Evolutionary conservation across 2,888 invertebrate species (phyloP).

Genomic region (Mythimna vitellina): DNA sequence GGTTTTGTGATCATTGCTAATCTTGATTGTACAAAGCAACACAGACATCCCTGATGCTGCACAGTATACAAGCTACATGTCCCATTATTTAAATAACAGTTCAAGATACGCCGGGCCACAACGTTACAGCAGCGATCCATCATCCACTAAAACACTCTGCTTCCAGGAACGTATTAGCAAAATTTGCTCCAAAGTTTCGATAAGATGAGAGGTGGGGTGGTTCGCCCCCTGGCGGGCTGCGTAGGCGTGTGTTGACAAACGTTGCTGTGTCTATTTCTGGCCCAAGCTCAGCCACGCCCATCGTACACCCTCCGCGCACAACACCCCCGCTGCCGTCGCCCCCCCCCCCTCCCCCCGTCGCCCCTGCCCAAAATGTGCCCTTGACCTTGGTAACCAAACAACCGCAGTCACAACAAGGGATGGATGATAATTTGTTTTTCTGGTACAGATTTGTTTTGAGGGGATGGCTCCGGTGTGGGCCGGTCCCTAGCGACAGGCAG

Average conservation of each 20-base stretch:
- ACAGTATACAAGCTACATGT: constrained; percentile 6
- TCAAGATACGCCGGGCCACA: constrained; percentile 47
- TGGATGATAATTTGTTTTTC: constrained; percentile 65
- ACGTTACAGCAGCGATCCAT: constrained; percentile 56
- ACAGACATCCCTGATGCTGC: constrained; percentile 4
- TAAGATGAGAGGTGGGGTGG: constrained; percentile 41
- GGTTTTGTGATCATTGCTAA: neutral
- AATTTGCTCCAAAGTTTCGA: constrained; percentile 57
- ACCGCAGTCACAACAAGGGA: constrained; percentile 87
- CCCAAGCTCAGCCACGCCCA: constrained; percentile 77
- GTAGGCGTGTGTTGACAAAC: constrained; percentile 90
- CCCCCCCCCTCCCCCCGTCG: constrained; percentile 61
- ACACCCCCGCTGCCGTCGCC: constrained; percentile 51
- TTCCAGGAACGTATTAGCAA: constrained; percentile 68
- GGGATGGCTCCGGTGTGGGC: constrained; percentile 22
- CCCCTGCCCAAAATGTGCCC: constrained; percentile 77
- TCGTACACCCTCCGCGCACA: constrained; percentile 54
- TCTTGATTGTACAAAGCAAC: neutral
- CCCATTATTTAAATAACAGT: constrained; percentile 45
- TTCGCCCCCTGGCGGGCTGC: constrained; percentile 61
- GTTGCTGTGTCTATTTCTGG: constrained; percentile 84
- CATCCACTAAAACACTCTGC: constrained; percentile 63
- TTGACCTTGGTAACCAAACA: constrained; percentile 90
- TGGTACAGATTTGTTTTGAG: constrained; percentile 70
- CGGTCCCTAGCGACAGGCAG: constrained; percentile 10